Evolutionary conservation across 2,797 vertebrate genomes (phyloP), one percentile per base, ranked within the genome.

Genomic region (Cryptoprocta ferox): DNA sequence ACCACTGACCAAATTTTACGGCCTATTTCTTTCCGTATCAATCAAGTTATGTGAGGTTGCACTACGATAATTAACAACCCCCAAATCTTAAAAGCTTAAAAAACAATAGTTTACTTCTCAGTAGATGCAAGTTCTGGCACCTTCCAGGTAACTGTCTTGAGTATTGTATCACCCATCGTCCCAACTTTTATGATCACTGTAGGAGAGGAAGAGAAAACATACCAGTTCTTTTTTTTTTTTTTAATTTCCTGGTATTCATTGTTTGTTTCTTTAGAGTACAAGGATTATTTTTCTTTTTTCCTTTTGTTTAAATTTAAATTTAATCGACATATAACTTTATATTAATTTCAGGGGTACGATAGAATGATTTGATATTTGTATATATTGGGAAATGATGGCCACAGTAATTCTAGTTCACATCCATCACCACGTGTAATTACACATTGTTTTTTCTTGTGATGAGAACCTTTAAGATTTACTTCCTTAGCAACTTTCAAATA

Each of bases 31-130:
- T 90, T 76, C 50, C 32, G 6, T 93, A 71, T 75, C 53, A 12
- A 3, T 80, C 32, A 12, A 18, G 12, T 91, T 88, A 75, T 63
- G 32, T 28, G 66, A 56, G 19, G 19, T 79, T 56, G 59, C 37
- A 37, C 59, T 70, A 48, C 26, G 66, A 26, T 80, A 83, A 80
- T 12, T 80, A 92, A 95, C 53, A 84, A 30, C 3, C 6, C 21
- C 73, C 26, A 89, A 63, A 76, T 71, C 68, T 91, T 53, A 42
- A 82, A 94, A 86, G 12, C n/a, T 66, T 94, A 82, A 65, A 81
- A 78, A 82, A 53, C n/a, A 66, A 39, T 19, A 3, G 42, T 24
- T 92, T 71, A 21, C 82, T 50, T 75, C 42, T 86, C 71, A 94
- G 65, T 37, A n/a, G 56, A 9, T 39, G 37, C 19, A 37, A 53